These are phyloP conservation scores for Eupithecia subfuscata DNA, from an alignment of 2,888 invertebrate genomes.

Conservation along the genomic window DNA sequence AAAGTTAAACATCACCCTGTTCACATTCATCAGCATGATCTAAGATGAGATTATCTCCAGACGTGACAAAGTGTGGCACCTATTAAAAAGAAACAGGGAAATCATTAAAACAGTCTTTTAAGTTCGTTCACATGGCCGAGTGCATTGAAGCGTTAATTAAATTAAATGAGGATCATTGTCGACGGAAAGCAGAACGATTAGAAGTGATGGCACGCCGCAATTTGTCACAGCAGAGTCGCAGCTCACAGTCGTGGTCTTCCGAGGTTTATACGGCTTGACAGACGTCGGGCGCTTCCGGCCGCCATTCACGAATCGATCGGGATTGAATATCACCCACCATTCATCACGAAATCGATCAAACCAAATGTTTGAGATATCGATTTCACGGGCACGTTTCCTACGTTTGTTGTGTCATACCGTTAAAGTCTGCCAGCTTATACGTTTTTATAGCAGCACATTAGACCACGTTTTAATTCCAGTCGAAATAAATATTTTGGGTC, in stretches of 20 bases:
- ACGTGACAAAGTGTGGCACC: slow-evolving; percentile 47
- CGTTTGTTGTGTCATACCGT: slow-evolving; percentile 57
- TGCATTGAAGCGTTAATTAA: slow-evolving; percentile 76
- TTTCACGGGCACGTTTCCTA: slow-evolving; percentile 67
- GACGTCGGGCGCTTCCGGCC: slow-evolving; percentile 63
- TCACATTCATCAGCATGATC: slow-evolving; percentile 43
- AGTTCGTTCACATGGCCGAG: slow-evolving; percentile 62
- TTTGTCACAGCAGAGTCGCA: slow-evolving; percentile 69
- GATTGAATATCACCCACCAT: slow-evolving; percentile 72
- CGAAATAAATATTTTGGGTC: slow-evolving; percentile 29
- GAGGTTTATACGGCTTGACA: slow-evolving; percentile 48
- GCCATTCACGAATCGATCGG: slow-evolving; percentile 76
- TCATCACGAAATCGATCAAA: slow-evolving; percentile 78
- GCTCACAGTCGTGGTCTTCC: slow-evolving; percentile 53
- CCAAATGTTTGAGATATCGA: slow-evolving; percentile 76
- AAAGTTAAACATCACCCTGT: slow-evolving; percentile 37
- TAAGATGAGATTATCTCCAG: slow-evolving; percentile 42
- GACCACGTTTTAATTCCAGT: slow-evolving; percentile 35
- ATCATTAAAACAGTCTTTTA: slow-evolving; percentile 47
- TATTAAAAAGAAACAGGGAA: slow-evolving; percentile 47
- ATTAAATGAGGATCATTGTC: slow-evolving; percentile 74
- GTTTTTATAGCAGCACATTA: slow-evolving; percentile 33
- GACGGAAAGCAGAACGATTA: slow-evolving; percentile 67
- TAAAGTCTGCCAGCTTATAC: slow-evolving; percentile 34
- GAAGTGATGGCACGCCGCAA: slow-evolving; percentile 71